phyloP scores from a whole-genome alignment of 37 sponge, comb jelly and placozoan species.

The Chondrosia reniformis region DNA sequence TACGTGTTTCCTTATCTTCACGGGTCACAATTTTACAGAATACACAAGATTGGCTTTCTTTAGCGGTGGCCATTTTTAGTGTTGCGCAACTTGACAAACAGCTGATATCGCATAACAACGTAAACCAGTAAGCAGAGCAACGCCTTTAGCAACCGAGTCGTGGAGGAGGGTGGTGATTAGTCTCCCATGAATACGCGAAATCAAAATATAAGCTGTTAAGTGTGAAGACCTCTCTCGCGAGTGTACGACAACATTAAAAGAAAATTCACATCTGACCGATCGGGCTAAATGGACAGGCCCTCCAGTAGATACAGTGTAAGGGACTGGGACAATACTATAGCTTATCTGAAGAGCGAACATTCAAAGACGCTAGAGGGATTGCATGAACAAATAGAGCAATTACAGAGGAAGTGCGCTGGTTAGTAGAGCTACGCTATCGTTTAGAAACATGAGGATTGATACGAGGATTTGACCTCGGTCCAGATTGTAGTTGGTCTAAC shows the following conservation, averaged over 20 bases:
- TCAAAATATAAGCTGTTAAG: no score
- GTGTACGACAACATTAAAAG: no score
- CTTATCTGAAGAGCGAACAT: slow-evolving; percentile 87
- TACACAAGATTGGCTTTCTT: slow-evolving; percentile 24
- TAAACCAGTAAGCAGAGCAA: slow-evolving; percentile 6
- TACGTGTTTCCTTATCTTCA: slow-evolving; percentile 23
- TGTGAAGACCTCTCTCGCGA: no score
- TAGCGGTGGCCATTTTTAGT: not conserved
- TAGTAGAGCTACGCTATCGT: slow-evolving; percentile 23
- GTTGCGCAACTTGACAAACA: slow-evolving; percentile 1
- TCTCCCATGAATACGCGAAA: no score
- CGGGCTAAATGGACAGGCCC: no score
- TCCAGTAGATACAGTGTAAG: slow-evolving; percentile 2
- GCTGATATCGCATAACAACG: slow-evolving; percentile 26
- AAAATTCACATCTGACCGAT: no score
- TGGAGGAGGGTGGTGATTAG: not conserved
- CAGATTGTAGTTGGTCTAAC: not conserved
- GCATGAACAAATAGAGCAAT: slow-evolving; percentile 81
- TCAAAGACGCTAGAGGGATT: slow-evolving; percentile 80
- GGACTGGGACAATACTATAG: slow-evolving; percentile 68
- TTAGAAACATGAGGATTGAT: not conserved
- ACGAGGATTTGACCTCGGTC: not conserved
- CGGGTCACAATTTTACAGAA: slow-evolving; percentile 59
- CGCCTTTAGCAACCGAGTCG: slow-evolving; percentile 32
- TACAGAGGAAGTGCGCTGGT: slow-evolving; percentile 90